A percentile compares a stretch with the other conserved stretches of the same genome.
phyloP scores from a whole-genome alignment of 2,888 invertebrate genomes.

The Amphimallon solstitiale region DNA sequence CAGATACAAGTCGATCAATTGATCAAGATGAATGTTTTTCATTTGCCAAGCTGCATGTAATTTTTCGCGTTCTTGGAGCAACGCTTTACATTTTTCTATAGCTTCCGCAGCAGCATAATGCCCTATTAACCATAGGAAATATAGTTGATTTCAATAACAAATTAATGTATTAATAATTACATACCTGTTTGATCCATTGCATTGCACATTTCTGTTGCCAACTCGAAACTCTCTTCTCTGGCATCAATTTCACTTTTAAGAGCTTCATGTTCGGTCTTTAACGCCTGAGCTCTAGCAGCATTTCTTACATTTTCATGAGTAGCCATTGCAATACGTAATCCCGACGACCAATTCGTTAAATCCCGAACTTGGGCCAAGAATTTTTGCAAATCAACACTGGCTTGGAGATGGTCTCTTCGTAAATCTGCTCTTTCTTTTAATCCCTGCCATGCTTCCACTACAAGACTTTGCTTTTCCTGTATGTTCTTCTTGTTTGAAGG shows the following conservation, averaged over 20 bases:
- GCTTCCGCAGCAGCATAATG: slow-evolving; percentile 86
- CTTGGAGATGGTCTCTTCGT: slow-evolving; percentile 82
- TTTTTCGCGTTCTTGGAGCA: slow-evolving; percentile 81
- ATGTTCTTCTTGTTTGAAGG: slow-evolving; percentile 93
- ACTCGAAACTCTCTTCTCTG: slow-evolving; percentile 81
- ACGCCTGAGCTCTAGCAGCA: slow-evolving; percentile 81
- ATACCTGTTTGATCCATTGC: slow-evolving; percentile 80
- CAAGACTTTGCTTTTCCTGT: slow-evolving; percentile 84
- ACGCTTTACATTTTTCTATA: slow-evolving; percentile 78
- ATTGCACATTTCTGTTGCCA: slow-evolving; percentile 79
- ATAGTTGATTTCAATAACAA: neutral
- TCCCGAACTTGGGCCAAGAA: slow-evolving; percentile 88
- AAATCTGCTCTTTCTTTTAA: slow-evolving; percentile 81
- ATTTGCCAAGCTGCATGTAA: slow-evolving; percentile 88
- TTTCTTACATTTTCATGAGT: slow-evolving; percentile 85
- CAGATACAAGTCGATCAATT: slow-evolving; percentile 92
- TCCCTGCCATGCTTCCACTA: slow-evolving; percentile 85
- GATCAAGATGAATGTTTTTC: slow-evolving; percentile 88
- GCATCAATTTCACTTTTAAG: slow-evolving; percentile 89
- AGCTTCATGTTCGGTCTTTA: slow-evolving; percentile 85
- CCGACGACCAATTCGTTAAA: slow-evolving; percentile 87
- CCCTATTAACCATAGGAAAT: slow-evolving; percentile 53
- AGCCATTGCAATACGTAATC: slow-evolving; percentile 79
- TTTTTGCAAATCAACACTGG: slow-evolving; percentile 88
- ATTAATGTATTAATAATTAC: neutral